These are phyloP conservation scores for Phylloscopus collybita DNA, from an alignment of 2,797 vertebrate species.

Conservation along the genomic window DNA sequence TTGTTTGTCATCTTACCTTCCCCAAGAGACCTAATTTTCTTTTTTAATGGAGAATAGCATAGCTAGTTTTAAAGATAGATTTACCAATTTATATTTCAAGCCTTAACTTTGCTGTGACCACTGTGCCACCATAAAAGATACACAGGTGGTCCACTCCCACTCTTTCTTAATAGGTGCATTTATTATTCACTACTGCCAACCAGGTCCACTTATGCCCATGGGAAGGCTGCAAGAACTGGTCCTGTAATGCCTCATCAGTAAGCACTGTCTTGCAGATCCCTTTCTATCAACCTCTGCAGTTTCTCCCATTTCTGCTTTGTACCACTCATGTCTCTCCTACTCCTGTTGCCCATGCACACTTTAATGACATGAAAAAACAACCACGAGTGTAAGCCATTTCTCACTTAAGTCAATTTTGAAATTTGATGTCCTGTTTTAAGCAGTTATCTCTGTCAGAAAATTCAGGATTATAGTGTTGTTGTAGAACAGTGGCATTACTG, in stretches of 20 bases:
- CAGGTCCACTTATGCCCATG: not conserved
- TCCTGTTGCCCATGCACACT: not conserved
- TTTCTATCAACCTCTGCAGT: not conserved
- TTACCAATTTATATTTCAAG: not conserved
- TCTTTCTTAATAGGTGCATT: not conserved
- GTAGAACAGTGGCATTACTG: not conserved
- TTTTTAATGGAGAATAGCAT: not conserved
- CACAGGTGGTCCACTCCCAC: not conserved
- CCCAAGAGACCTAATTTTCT: not conserved
- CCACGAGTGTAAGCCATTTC: not conserved
- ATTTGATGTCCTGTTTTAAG: not conserved
- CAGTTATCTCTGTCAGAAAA: not conserved
- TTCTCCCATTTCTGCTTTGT: not conserved
- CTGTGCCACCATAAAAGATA: constrained; percentile 6
- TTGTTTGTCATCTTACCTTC: not conserved
- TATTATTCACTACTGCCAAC: not conserved
- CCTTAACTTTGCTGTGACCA: not conserved
- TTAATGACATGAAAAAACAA: not conserved
- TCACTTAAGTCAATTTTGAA: not conserved
- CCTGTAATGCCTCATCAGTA: not conserved
- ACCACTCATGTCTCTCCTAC: not conserved
- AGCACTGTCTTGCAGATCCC: not conserved
- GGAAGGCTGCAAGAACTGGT: not conserved
- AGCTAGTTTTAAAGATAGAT: not conserved
- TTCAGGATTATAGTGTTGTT: not conserved